A percentile compares a stretch with the other conserved stretches of the same genome.
These are phyloP conservation scores for Clangula hyemalis DNA, from an alignment of 2,797 vertebrate genomes.

Conservation along the genomic window DNA sequence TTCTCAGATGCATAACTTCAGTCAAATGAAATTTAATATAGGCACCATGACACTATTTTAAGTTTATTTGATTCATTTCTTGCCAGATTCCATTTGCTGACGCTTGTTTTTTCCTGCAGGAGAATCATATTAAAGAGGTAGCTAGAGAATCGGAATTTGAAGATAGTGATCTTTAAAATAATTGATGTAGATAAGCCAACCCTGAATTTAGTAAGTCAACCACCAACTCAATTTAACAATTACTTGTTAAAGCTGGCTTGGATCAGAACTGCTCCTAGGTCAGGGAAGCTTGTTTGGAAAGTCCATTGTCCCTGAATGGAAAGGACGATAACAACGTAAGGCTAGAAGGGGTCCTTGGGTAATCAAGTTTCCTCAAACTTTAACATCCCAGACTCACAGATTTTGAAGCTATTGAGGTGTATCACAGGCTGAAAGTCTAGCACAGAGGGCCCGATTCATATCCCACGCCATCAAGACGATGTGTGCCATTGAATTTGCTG, in stretches of 20 bases:
- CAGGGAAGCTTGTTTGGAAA: not conserved
- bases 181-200: not conserved
- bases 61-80: slow-evolving; percentile 61
- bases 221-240: not conserved
- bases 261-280: not conserved
- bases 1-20: not conserved
- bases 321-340: fast-evolving
- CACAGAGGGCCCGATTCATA: too few relatives aligned
- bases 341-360: not conserved
- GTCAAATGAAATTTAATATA: slow-evolving; percentile 24
- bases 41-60: not conserved
- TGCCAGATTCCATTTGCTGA: slow-evolving; percentile 55
- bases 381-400: not conserved
- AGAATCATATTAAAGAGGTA: slow-evolving; percentile 40
- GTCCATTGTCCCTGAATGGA: not conserved
- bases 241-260: not conserved
- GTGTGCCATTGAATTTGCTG: not conserved
- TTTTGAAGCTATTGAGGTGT: not conserved
- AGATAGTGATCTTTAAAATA: not conserved
- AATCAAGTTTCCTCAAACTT: not conserved
- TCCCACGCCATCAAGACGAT: fast-evolving
- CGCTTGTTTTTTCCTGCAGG: not conserved
- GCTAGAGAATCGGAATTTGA: not conserved
- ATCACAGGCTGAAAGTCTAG: not conserved
- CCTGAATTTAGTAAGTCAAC: not conserved